phyloP scores from a whole-genome alignment of 2,888 invertebrate species.

The Limnephilus lunatus region DNA sequence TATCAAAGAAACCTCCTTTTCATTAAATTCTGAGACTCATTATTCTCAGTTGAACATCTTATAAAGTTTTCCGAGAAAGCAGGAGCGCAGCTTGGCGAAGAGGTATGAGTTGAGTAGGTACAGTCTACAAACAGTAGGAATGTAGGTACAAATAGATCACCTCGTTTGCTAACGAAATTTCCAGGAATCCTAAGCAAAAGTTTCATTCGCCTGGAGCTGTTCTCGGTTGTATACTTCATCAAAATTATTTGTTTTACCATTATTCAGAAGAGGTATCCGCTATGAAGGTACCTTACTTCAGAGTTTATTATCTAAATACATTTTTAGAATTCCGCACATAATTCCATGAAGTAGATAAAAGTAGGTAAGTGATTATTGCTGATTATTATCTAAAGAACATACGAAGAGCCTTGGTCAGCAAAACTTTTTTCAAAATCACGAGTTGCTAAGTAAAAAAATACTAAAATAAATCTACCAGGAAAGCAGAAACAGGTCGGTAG shows the following conservation, averaged over 20 bases:
- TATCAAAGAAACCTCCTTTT: neutral
- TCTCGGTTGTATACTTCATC: constrained; percentile 61
- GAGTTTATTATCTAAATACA: neutral
- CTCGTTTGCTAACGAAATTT: constrained; percentile 39
- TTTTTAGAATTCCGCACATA: neutral
- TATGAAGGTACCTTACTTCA: neutral
- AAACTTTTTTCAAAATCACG: neutral
- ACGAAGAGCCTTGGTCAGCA: neutral
- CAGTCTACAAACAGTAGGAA: constrained; percentile 20
- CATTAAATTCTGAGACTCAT: neutral
- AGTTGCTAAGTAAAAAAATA: neutral
- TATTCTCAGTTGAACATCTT: constrained; percentile 8
- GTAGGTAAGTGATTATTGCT: no score
- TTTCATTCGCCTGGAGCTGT: constrained; percentile 64
- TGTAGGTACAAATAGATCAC: constrained; percentile 23
- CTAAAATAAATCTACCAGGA: neutral
- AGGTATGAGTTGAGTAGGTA: constrained; percentile 6
- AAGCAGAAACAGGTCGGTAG: neutral
- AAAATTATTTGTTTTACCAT: constrained; percentile 63
- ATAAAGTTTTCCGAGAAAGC: constrained; percentile 7
- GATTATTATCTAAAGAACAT: neutral
- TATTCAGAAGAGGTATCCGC: neutral
- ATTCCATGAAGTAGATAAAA: neutral
- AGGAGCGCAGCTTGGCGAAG: constrained; percentile 35
- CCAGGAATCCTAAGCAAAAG: constrained; percentile 58